A percentile compares a stretch with the other conserved stretches of the same genome.
Evolutionary conservation across 2,888 invertebrate species (phyloP).

Genomic region (Mellilla xanthometata): DNA sequence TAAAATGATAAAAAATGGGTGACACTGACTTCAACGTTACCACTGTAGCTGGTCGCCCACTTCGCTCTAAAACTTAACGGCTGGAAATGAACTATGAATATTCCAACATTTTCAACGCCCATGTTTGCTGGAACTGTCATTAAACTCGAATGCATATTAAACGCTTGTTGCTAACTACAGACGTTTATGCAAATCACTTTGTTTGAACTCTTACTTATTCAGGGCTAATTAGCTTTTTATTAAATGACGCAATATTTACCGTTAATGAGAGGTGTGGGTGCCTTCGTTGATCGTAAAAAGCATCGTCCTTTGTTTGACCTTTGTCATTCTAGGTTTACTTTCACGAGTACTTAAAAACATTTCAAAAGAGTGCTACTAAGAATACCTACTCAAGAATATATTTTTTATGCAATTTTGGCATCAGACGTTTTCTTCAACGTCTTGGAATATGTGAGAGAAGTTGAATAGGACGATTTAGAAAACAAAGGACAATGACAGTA

Average conservation of each 20-base stretch:
- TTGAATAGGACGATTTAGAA: neutral
- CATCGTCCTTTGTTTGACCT: no score
- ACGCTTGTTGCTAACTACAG: constrained; percentile 3
- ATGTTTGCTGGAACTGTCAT: constrained; percentile 18
- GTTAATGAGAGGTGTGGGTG: neutral
- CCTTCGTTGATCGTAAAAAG: no score
- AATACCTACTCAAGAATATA: no score
- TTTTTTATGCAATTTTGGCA: no score
- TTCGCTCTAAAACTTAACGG: no score
- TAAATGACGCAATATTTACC: neutral
- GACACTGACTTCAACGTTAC: no score
- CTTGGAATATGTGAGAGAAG: neutral
- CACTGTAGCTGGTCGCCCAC: constrained; percentile 14
- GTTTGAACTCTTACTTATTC: constrained; percentile 1
- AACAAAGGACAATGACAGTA: constrained; percentile 2
- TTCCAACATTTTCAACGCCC: neutral
- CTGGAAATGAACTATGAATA: no score
- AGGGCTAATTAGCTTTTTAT: constrained; percentile 5
- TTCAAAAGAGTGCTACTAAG: no score
- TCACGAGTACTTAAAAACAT: no score
- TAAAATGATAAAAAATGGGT: no score
- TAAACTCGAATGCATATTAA: constrained; percentile 12
- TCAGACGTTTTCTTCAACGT: no score
- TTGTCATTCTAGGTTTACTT: no score
- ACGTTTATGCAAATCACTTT: constrained; percentile 8